phyloP scores from a whole-genome alignment of 2,888 invertebrate species.

The Plagodis dolabraria region DNA sequence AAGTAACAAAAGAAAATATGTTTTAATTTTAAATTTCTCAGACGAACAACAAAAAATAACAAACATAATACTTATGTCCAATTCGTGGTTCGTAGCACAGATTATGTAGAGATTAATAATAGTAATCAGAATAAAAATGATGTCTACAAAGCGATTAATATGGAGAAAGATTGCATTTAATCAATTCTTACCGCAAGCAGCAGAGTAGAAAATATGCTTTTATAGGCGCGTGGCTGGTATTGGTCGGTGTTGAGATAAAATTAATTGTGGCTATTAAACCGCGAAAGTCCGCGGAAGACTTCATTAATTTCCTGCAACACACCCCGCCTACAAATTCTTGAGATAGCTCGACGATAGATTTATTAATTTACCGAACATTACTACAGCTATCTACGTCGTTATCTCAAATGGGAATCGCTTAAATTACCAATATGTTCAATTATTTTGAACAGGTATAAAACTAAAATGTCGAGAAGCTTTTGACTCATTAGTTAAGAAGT shows the following conservation, averaged over 20 bases:
- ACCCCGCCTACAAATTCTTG: constrained; percentile 72
- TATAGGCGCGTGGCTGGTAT: constrained; percentile 43
- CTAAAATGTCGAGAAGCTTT: not conserved
- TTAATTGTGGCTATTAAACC: constrained; percentile 79
- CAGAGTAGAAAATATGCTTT: constrained; percentile 24
- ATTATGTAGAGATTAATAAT: no score
- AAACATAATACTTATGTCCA: constrained; percentile 1
- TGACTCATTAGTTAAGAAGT: not conserved
- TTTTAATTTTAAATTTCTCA: no score
- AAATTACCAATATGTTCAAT: constrained; percentile 30
- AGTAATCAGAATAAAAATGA: not conserved
- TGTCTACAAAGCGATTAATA: constrained; percentile 12
- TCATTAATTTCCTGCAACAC: constrained; percentile 78
- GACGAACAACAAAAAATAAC: no score
- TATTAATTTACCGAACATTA: constrained; percentile 72
- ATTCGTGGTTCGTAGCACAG: no score
- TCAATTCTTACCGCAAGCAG: constrained; percentile 16
- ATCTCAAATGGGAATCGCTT: constrained; percentile 32
- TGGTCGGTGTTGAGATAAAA: constrained; percentile 77
- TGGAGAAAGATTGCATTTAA: constrained; percentile 17
- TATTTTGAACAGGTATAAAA: constrained; percentile 19
- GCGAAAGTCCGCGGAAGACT: constrained; percentile 80
- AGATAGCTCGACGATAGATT: constrained; percentile 75
- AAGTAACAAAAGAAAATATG: no score
- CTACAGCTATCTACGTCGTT: constrained; percentile 48